Evolutionary conservation across 2,797 vertebrate species (phyloP).

Genomic region (Emys orbicularis): DNA sequence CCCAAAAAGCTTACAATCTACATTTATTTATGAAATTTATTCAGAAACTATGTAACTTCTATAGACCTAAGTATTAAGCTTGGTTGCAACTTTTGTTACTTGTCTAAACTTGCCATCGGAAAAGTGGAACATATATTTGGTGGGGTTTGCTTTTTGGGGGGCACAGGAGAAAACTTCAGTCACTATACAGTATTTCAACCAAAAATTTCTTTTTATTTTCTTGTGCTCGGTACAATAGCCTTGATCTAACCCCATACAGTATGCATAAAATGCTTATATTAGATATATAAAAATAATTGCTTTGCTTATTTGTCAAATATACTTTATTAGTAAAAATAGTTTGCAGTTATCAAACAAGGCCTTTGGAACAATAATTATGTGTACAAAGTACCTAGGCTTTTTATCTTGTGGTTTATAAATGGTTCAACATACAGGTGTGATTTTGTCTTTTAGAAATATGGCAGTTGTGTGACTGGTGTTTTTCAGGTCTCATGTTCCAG

Average conservation of each 20-base stretch:
- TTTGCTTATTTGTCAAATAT: neutral
- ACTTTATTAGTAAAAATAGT: neutral
- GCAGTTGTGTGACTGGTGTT: rapidly evolving
- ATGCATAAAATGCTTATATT: neutral
- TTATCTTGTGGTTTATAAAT: rapidly evolving
- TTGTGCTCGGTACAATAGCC: rapidly evolving
- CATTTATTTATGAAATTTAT: neutral
- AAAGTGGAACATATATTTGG: neutral
- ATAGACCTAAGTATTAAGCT: neutral
- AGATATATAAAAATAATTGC: neutral
- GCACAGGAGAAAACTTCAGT: neutral
- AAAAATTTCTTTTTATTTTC: neutral
- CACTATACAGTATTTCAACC: rapidly evolving
- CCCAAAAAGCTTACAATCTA: neutral
- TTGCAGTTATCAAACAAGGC: neutral
- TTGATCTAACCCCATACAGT: neutral
- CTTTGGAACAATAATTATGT: neutral
- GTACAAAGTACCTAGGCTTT: neutral
- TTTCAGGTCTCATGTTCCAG: neutral
- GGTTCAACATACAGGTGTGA: rapidly evolving
- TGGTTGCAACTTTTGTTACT: neutral
- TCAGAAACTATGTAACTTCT: neutral
- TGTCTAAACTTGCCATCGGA: neutral
- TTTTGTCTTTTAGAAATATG: neutral
- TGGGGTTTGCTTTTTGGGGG: neutral